phyloP scores from a whole-genome alignment of 1,140 invertebrate species.

The Nymphalis io region DNA sequence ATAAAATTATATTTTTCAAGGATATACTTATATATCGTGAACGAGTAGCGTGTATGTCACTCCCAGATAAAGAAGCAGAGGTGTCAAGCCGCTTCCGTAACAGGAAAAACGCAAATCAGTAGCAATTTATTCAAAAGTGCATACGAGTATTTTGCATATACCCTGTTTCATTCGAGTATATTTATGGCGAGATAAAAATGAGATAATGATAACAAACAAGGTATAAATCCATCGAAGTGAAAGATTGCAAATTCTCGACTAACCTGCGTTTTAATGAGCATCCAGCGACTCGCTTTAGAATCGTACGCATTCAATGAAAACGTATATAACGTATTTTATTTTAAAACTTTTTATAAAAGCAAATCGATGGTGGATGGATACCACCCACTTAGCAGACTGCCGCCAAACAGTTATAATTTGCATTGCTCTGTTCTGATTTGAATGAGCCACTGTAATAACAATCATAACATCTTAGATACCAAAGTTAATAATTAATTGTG shows the following conservation, averaged over 20 bases:
- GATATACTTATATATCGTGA: background rate
- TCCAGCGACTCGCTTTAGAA: background rate
- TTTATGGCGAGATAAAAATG: slow-evolving; percentile 24
- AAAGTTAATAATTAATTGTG: no score
- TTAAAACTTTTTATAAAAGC: background rate
- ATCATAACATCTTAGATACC: no score
- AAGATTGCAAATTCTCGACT: slow-evolving; percentile 10
- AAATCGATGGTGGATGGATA: no score
- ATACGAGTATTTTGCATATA: slow-evolving; percentile 25
- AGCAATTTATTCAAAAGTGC: slow-evolving; percentile 29
- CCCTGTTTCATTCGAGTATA: slow-evolving; percentile 20
- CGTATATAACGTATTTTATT: background rate
- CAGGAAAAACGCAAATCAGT: slow-evolving; percentile 34
- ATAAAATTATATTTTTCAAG: background rate
- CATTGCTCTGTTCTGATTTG: no score
- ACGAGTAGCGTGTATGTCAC: slow-evolving; percentile 16
- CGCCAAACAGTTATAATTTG: no score
- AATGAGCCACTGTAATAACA: no score
- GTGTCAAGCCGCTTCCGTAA: slow-evolving; percentile 32
- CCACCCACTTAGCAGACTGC: no score
- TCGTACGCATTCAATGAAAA: background rate
- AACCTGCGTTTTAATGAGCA: slow-evolving; percentile 18
- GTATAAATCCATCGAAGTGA: slow-evolving; percentile 22
- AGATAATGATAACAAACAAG: slow-evolving; percentile 16
- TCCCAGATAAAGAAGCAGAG: slow-evolving; percentile 19